Evolutionary conservation across 2,888 invertebrate genomes (phyloP).

Genomic region (Cenopis cana): DNA sequence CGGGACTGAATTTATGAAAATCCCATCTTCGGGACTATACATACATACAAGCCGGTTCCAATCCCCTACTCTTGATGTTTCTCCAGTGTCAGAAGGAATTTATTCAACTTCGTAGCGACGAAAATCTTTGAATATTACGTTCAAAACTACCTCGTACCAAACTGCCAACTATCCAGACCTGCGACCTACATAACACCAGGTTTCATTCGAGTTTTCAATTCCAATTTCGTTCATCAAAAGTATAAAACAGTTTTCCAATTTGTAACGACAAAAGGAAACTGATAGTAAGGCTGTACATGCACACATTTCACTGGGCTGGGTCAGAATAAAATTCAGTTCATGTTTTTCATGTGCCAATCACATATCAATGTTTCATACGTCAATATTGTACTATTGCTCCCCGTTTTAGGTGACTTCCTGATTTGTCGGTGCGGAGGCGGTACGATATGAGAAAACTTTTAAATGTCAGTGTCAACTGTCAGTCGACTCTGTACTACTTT

Average conservation of each 20-base stretch:
- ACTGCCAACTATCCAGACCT: constrained; percentile 12
- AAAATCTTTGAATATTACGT: constrained; percentile 1
- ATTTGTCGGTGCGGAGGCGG: too few species aligned
- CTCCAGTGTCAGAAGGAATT: background rate
- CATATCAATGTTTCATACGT: too few species aligned
- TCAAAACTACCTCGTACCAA: constrained; percentile 4
- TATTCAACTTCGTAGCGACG: background rate
- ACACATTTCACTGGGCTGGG: background rate
- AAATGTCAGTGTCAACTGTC: too few species aligned
- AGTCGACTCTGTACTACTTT: too few species aligned
- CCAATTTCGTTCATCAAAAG: constrained; percentile 19
- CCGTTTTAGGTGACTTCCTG: too few species aligned
- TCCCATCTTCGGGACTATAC: too few species aligned
- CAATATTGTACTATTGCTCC: too few species aligned
- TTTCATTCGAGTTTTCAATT: constrained; percentile 14
- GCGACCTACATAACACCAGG: background rate
- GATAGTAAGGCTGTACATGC: background rate
- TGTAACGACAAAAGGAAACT: constrained; percentile 9
- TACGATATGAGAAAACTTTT: too few species aligned
- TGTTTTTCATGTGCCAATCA: background rate
- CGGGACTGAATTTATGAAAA: too few species aligned
- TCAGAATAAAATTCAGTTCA: background rate
- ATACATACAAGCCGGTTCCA: too few species aligned
- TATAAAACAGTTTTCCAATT: constrained; percentile 38
- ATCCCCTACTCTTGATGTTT: background rate